Base-by-base conservation (phyloP, 2,888 invertebrate genomes). In the Clepsis dumicolana region DNA sequence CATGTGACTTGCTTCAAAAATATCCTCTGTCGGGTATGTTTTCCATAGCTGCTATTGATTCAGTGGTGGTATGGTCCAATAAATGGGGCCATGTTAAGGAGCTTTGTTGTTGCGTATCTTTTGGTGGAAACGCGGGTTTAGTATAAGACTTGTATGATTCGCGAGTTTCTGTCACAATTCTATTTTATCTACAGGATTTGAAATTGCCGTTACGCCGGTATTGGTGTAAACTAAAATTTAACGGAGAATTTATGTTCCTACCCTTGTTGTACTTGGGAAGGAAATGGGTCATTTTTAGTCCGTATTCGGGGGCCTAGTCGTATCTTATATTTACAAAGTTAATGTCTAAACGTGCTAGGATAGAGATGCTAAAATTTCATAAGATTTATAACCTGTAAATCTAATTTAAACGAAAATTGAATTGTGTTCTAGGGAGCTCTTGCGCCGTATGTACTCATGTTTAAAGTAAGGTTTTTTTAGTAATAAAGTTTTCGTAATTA, bases 401-500 rank as follows among this genome's bases (percentile, higher is more conserved):
- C 48, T 21, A 48, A 10, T 48, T 48, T 48, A 21, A 48, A 48
- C 10, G 21, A 48, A 48, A 21, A 48, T 48, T 21, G 48, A 48
- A 48, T 25, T 52, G 52, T 52, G 52, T 57, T 57, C 21, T 38
- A 57, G 21, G 35, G 56, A 14, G 38, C 57, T 59, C 38, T 41
- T n/a, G 56, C 21, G 25, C 41, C 25, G 38, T 41, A 56, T 59
- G 59, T 59, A 59, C 59, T 59, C 59, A 59, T 59, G 38, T 41
- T 59, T 59, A 50, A 50, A 57, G 53, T 70, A 63, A 66, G 66
- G 48, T 12, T 53, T 24, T 73, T 75, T 63, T 74, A 74, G 8
- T 21, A 48, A 32, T 50, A 69, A 72, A 70, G 65, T 66, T 69
- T 59, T 62, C 64, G 63, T 67, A 70, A 71, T 72, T 73, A 72